phyloP scores from a whole-genome alignment of 2,113 vertebrate genomes.

The Entomyzon cyanotis region DNA sequence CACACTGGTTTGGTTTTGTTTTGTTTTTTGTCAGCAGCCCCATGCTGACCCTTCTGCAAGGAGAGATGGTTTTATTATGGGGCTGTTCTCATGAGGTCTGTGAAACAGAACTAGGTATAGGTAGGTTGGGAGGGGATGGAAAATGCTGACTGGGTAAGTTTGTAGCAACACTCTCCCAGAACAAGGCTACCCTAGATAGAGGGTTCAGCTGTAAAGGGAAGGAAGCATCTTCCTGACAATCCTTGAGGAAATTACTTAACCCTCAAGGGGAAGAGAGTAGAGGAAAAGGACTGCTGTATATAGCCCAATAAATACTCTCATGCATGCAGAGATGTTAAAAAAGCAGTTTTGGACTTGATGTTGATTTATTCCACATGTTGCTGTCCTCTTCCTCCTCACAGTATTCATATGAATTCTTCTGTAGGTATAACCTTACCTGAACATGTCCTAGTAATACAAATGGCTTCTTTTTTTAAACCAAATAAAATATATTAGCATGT shows the following conservation, averaged over 20 bases:
- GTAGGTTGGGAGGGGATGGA: neutral
- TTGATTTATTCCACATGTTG: neutral
- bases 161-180: neutral
- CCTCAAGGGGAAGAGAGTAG: neutral
- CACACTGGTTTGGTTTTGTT: neutral
- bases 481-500: neutral
- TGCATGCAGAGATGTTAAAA: neutral
- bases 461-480: neutral
- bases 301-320: neutral
- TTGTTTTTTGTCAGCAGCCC: neutral
- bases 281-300: neutral
- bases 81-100: neutral
- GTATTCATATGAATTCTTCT: neutral
- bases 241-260: constrained; percentile 26
- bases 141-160: neutral
- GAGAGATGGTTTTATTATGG: neutral
- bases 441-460: neutral
- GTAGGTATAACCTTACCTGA: neutral
- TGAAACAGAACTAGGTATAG: neutral
- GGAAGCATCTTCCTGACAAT: constrained; percentile 28
- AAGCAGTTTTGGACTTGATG: neutral
- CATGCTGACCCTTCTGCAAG: neutral
- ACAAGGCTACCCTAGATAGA: neutral
- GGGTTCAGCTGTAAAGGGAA: constrained; percentile 22
- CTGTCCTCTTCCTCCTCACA: neutral